These are phyloP conservation scores for Eolophus roseicapilla DNA, from an alignment of 2,113 vertebrate genomes.

Conservation along the genomic window DNA sequence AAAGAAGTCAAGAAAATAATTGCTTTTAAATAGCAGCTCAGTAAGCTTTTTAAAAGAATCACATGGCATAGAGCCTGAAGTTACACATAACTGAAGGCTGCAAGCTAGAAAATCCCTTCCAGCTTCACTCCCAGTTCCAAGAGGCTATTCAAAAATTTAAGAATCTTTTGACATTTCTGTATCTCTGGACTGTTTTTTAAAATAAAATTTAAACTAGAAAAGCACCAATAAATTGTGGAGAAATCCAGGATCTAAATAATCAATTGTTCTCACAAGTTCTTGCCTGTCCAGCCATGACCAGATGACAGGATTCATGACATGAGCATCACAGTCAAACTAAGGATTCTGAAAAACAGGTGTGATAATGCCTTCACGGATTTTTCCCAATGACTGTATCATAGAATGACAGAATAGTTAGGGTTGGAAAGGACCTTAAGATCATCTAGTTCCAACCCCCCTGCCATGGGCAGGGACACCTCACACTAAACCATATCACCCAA, in stretches of 20 bases:
- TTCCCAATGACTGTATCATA: not conserved
- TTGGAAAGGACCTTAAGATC: too few species aligned
- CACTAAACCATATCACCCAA: too few species aligned
- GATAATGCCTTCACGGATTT: not conserved
- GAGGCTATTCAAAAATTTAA: not conserved
- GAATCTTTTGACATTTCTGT: not conserved
- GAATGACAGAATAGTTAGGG: too few species aligned
- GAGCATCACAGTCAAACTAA: not conserved
- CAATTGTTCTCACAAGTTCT: not conserved
- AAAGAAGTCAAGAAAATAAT: not conserved
- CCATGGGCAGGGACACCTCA: too few species aligned
- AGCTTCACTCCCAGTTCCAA: not conserved
- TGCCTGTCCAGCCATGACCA: not conserved
- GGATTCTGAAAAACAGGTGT: not conserved
- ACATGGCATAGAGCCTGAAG: not conserved
- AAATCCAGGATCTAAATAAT: not conserved
- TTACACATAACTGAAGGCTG: not conserved
- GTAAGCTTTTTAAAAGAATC: not conserved
- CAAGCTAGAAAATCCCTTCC: not conserved
- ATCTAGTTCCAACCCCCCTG: too few species aligned
- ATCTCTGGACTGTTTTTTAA: not conserved
- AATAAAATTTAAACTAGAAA: not conserved
- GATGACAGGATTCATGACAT: not conserved
- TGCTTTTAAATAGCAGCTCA: not conserved
- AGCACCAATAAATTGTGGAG: not conserved